A percentile compares a stretch with the other conserved stretches of the same genome.
phyloP scores from a whole-genome alignment of 2,797 vertebrate genomes.

The Masticophis lateralis region DNA sequence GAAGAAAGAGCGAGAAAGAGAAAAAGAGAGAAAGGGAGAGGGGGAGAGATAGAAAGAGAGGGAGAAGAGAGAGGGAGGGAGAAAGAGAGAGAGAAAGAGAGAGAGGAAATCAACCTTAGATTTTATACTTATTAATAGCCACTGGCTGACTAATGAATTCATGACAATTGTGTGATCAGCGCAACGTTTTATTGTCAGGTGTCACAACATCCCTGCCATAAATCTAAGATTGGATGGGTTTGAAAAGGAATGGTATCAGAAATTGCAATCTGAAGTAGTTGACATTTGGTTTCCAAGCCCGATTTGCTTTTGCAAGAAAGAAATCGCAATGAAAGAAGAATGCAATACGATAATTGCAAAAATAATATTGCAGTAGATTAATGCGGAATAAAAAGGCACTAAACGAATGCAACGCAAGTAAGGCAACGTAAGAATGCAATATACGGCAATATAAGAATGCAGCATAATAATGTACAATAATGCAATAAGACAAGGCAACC shows the following conservation, averaged over 20 bases:
- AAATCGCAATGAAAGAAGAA: not conserved
- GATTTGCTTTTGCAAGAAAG: not conserved
- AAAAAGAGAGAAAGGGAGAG: fast-evolving
- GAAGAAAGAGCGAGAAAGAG: not conserved
- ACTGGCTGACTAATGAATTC: not conserved
- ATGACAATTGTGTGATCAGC: not conserved
- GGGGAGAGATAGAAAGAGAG: not conserved
- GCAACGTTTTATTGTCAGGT: not conserved
- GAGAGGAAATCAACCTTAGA: not conserved
- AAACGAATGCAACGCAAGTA: no score
- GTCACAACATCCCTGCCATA: not conserved
- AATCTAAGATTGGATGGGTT: not conserved
- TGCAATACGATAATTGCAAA: not conserved
- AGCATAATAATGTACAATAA: no score
- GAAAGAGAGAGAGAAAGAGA: not conserved
- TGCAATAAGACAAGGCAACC: no score
- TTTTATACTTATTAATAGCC: not conserved
- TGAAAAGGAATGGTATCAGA: not conserved
- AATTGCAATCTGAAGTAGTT: not conserved
- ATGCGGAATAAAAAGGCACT: not conserved
- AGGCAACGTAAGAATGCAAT: not conserved
- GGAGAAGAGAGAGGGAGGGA: not conserved
- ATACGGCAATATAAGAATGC: not conserved
- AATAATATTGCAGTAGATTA: not conserved
- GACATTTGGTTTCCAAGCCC: not conserved